A percentile compares a stretch with the other conserved stretches of the same genome.
Conservation (phyloP, 2,113 vertebrate species). For the Tilapia sparmanii region DNA sequence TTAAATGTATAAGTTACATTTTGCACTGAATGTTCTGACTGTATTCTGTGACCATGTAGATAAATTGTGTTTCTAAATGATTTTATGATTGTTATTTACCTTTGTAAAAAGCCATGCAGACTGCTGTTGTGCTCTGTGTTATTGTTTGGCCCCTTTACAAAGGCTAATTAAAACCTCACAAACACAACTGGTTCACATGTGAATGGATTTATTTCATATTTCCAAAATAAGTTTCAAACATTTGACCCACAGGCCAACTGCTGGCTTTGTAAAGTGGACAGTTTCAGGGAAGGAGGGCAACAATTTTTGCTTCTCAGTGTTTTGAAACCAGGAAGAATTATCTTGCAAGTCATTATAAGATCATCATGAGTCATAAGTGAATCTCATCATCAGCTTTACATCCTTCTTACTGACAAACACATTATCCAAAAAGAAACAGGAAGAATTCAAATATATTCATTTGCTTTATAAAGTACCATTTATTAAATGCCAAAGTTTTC, state of each 20-base stretch:
- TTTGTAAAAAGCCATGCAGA: neutral
- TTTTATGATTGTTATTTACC: neutral
- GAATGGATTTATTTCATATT: accelerated
- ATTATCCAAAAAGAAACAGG: neutral
- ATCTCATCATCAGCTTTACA: neutral
- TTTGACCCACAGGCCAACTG: neutral
- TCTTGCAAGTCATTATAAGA: neutral
- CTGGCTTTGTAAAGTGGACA: accelerated
- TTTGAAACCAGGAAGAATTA: neutral
- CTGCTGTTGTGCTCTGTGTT: neutral
- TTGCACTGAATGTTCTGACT: too few relatives aligned
- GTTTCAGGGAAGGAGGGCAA: neutral
- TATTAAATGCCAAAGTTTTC: accelerated
- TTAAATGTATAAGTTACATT: too few relatives aligned
- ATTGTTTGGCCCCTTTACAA: accelerated
- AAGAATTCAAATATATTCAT: accelerated
- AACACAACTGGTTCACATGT: accelerated
- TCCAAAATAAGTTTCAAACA: accelerated
- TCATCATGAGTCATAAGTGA: neutral
- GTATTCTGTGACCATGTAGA: too few relatives aligned
- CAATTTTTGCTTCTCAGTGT: neutral
- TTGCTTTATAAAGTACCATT: accelerated
- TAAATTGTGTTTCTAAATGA: neutral
- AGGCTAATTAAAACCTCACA: neutral
- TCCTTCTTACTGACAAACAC: neutral